Evolutionary conservation across 2,113 vertebrate genomes (phyloP).

Genomic region (Triplophysa dalaica): DNA sequence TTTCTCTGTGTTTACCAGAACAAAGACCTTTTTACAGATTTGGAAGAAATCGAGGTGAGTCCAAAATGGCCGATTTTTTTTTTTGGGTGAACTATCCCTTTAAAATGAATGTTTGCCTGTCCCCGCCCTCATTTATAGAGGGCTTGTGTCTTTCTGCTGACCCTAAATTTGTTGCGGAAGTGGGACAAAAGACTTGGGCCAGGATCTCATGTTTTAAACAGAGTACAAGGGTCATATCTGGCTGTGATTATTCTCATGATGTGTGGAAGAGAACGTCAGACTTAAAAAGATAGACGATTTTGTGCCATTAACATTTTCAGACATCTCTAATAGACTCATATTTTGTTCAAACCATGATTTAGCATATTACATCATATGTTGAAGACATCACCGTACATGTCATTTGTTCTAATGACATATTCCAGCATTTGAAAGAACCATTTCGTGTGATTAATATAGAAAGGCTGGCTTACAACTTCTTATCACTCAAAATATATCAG

Average conservation of each 20-base stretch:
- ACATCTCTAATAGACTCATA: neutral
- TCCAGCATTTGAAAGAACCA: neutral
- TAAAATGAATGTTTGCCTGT: constrained; percentile 67
- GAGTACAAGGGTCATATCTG: constrained; percentile 76
- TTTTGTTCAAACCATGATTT: neutral
- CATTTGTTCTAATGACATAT: neutral
- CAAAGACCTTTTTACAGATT: too few species aligned
- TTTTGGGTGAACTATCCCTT: neutral
- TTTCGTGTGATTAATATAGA: neutral
- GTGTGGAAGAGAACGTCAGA: constrained; percentile 57
- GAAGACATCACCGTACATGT: neutral
- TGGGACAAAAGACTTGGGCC: constrained; percentile 65
- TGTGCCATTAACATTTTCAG: neutral
- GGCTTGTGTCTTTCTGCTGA: constrained; percentile 72
- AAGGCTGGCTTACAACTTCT: neutral
- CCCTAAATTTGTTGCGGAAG: constrained; percentile 74
- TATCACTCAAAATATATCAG: constrained; percentile 19
- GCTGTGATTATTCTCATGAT: constrained; percentile 78
- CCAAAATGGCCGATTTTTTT: too few species aligned
- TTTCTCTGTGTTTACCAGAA: too few species aligned
- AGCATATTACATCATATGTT: neutral
- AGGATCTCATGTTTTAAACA: constrained; percentile 60
- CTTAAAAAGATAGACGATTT: neutral
- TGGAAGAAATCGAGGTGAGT: too few species aligned
- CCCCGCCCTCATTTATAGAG: constrained; percentile 66